These are phyloP conservation scores for Vireo altiloquus DNA, from an alignment of 2,113 vertebrate genomes.

Conservation along the genomic window DNA sequence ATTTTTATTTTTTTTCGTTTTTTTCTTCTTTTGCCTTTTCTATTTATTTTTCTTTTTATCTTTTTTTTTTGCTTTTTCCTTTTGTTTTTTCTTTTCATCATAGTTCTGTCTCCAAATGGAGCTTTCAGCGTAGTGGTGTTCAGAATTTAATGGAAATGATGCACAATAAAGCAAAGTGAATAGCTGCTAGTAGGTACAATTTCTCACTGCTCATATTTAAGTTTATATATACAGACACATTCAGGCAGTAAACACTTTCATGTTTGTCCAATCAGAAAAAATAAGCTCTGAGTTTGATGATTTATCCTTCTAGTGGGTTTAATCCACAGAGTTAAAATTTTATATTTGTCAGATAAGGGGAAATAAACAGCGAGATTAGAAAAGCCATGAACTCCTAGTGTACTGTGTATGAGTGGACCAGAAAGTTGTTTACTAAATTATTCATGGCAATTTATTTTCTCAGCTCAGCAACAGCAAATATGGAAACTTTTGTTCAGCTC, in stretches of 20 bases:
- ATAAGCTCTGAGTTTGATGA: not conserved
- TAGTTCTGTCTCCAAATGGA: not conserved
- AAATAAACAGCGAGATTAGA: not conserved
- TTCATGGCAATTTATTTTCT: not conserved
- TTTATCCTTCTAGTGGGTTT: not conserved
- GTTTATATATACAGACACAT: not conserved
- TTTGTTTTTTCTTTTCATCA: rapidly evolving
- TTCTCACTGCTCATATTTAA: not conserved
- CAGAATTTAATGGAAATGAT: not conserved
- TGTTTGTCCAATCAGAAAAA: not conserved
- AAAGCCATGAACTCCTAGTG: not conserved
- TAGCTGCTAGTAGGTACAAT: not conserved
- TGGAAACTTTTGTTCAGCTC: not conserved
- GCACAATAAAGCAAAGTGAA: not conserved
- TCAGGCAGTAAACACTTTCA: not conserved
- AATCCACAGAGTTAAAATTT: not conserved
- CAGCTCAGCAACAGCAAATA: not conserved
- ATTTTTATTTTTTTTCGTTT: not conserved
- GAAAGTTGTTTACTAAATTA: not conserved
- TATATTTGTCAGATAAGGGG: not conserved
- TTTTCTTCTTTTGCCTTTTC: not conserved
- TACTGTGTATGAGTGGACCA: not conserved
- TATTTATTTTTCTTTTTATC: not conserved
- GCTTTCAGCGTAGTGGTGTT: not conserved
- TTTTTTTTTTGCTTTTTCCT: not conserved